Conservation (phyloP, 1,140 invertebrate species). For the Pseudomyrmex sp. region DNA sequence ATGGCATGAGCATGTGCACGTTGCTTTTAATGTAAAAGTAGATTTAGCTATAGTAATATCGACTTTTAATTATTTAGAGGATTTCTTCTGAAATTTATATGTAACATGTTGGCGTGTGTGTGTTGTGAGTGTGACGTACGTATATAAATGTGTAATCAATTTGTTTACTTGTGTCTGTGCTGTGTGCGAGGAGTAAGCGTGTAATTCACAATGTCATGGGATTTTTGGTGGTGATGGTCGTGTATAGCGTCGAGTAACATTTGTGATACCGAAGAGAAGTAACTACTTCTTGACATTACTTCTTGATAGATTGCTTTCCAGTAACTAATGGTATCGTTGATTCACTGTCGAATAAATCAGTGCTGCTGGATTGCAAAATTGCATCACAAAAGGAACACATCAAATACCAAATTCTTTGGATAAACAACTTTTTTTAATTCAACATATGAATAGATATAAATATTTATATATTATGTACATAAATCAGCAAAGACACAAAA, state of each 20-base stretch:
- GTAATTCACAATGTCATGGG: slow-evolving; percentile 68
- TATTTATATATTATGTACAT: no score
- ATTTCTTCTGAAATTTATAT: slow-evolving; percentile 43
- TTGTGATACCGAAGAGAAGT: slow-evolving; percentile 60
- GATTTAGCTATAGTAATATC: slow-evolving; percentile 25
- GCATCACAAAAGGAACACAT: background rate
- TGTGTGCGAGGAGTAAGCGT: slow-evolving; percentile 65
- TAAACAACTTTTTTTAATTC: no score
- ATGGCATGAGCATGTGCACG: slow-evolving; percentile 78
- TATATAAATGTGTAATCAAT: slow-evolving; percentile 54
- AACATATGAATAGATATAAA: no score
- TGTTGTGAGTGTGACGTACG: slow-evolving; percentile 41
- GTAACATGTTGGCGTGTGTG: slow-evolving; percentile 9
- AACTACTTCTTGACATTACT: slow-evolving; percentile 52
- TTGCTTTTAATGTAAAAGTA: slow-evolving; percentile 59
- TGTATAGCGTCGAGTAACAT: slow-evolving; percentile 78
- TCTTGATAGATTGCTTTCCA: slow-evolving; percentile 69
- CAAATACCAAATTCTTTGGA: no score
- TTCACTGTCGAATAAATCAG: slow-evolving; percentile 60
- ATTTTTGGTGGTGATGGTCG: slow-evolving; percentile 84
- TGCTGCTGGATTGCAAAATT: slow-evolving; percentile 27
- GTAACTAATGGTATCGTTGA: slow-evolving; percentile 67
- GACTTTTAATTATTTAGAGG: slow-evolving; percentile 28
- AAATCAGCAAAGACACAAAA: no score
- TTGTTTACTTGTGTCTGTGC: slow-evolving; percentile 67